A percentile compares a stretch with the other conserved stretches of the same genome.
Evolutionary conservation across 2,797 vertebrate genomes (phyloP).

Genomic region (Crenichthys baileyi): DNA sequence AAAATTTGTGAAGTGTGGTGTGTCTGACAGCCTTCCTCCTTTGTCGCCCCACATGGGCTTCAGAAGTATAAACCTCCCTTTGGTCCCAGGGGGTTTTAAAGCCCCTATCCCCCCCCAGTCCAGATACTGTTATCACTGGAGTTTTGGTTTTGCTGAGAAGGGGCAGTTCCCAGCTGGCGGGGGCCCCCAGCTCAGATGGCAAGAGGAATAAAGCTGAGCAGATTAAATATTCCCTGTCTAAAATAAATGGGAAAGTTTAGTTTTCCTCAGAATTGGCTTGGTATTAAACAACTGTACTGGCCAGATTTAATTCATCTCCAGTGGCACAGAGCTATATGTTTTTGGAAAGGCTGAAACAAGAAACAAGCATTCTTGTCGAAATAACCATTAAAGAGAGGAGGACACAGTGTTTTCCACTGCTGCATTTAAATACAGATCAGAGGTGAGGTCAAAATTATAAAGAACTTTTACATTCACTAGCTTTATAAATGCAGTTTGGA

Average conservation of each 20-base stretch:
- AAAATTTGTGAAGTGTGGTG: too few relatives aligned
- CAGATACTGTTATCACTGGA: slow-evolving; percentile 38
- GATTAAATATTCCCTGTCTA: slow-evolving; percentile 23
- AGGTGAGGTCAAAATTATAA: too few relatives aligned
- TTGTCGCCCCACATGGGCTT: not conserved
- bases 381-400: too few relatives aligned
- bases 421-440: too few relatives aligned
- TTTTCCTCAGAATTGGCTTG: not conserved
- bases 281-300: not conserved
- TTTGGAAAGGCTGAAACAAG: too few relatives aligned
- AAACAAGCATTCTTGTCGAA: too few relatives aligned
- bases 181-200: slow-evolving; percentile 18
- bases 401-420: too few relatives aligned
- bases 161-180: slow-evolving; percentile 17
- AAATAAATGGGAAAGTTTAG: not conserved
- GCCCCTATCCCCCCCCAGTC: slow-evolving; percentile 26
- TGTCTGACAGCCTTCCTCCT: too few relatives aligned
- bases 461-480: too few relatives aligned
- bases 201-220: slow-evolving; percentile 13
- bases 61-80: not conserved
- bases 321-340: too few relatives aligned
- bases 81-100: slow-evolving; percentile 31
- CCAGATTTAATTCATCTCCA: not conserved
- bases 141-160: slow-evolving; percentile 41
- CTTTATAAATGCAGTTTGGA: too few relatives aligned